A percentile compares a stretch with the other conserved stretches of the same genome.
Evolutionary conservation across 2,888 invertebrate genomes (phyloP).

Genomic region (Diarsia dahlii): DNA sequence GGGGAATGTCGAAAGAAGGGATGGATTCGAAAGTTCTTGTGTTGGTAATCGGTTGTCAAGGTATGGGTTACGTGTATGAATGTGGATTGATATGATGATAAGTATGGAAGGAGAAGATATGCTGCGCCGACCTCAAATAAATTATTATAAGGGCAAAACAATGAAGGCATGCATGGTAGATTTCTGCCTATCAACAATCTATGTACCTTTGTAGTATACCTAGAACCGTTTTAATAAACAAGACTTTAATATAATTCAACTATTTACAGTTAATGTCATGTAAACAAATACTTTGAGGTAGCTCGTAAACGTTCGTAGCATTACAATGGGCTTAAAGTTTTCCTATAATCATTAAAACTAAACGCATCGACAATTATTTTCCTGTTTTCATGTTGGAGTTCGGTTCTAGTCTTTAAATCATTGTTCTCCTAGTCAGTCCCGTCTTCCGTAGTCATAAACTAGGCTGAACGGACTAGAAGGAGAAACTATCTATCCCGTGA

Average conservation of each 20-base stretch:
- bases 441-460: neutral
- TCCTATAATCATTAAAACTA: slow-evolving; percentile 26
- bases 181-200: neutral
- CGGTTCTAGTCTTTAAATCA: no score
- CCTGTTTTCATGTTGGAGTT: neutral
- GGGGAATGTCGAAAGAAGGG: no score
- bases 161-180: neutral
- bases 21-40: no score
- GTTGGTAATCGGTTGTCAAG: no score
- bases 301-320: slow-evolving; percentile 34
- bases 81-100: no score
- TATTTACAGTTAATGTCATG: slow-evolving; percentile 46
- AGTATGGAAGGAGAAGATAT: neutral
- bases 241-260: neutral
- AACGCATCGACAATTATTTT: neutral
- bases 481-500: neutral
- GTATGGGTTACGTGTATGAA: no score
- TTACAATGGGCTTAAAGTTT: slow-evolving; percentile 27
- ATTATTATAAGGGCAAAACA: neutral
- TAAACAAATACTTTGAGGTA: slow-evolving; percentile 44
- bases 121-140: neutral
- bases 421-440: neutral
- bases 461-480: neutral
- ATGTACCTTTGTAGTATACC: neutral
- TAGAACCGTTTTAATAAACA: neutral